Base-by-base conservation (phyloP, 2,888 invertebrate genomes). In the Trichogramma evanescens region DNA sequence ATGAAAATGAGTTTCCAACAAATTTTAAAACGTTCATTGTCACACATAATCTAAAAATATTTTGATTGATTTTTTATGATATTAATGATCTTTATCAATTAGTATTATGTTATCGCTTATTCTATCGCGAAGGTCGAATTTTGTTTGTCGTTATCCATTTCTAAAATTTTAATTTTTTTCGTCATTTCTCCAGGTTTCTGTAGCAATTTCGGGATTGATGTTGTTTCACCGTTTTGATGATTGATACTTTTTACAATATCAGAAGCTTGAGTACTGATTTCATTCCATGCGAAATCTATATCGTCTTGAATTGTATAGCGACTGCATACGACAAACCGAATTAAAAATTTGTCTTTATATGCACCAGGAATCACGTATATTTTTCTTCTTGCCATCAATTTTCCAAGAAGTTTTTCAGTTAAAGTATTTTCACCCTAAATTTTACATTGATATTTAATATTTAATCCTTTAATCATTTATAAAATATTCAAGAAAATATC, bases 251-350 rank as follows among this genome's bases (percentile, higher is more conserved):
- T 39, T 3, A 74, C 56, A 56, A 82, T 66, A 48, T 73, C 69
- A 9, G 82, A 78, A 0, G 86, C 78, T 68, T 86, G 84, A 48
- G 82, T 78, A 67, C 79, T 79, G 56, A 93, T 88, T 74, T 89
- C 87, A 52, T 80, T 80, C 86, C 86, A 88, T 41, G 93, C 89
- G 71, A 82, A 89, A n/a, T 86, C 83, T 39, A 95, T 81, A 73
- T 96, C 94, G 38, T 82, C 80, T 40, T 82, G 82, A 56, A 84
- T 83, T 0, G 89, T 87, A 45, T 85, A 78, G 58, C 88, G 82
- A 52, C 92, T 90, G 73, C 93, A 92, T 1, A 95, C 80, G 0
- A 87, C 92, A 72, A 95, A 91, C 50, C 96, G 82, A 42, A 95
- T 82, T 50, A 93, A 84, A 69, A 86, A 85, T 59, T 82, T 83